Conservation (phyloP, 2,113 vertebrate species). For the Rhadina sibilatrix region DNA sequence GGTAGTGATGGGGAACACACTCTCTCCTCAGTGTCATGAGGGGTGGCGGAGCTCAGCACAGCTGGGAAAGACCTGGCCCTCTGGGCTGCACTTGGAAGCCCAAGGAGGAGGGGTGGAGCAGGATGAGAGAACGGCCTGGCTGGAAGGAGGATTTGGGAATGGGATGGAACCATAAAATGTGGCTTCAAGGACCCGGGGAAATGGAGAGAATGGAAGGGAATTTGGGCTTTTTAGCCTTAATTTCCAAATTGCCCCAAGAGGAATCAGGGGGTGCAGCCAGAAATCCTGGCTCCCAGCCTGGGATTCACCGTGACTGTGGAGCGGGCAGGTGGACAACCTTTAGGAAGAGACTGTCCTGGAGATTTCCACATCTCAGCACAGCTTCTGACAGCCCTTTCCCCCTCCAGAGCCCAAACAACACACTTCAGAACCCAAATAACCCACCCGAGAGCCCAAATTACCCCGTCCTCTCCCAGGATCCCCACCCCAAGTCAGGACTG, state of each 20-base stretch:
- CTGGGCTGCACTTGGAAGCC: not conserved
- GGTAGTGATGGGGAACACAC: accelerated
- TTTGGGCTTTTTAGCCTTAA: accelerated
- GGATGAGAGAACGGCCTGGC: accelerated
- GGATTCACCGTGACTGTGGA: accelerated
- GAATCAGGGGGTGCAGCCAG: not conserved
- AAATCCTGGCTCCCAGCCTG: not conserved
- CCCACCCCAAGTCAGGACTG: accelerated
- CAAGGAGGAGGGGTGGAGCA: not conserved
- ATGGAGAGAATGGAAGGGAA: too few species aligned
- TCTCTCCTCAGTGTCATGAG: accelerated
- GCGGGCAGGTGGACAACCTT: accelerated
- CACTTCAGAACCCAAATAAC: not conserved
- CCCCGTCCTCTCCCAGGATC: accelerated
- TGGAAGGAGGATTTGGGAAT: not conserved
- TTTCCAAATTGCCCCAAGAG: not conserved
- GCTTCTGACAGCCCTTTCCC: not conserved
- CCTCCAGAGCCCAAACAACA: not conserved
- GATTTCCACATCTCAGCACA: not conserved
- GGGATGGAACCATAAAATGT: not conserved
- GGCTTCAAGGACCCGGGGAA: not conserved
- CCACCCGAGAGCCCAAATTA: not conserved
- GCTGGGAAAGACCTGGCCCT: not conserved
- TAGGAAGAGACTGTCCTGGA: not conserved
- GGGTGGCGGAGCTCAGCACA: not conserved